phyloP scores from a whole-genome alignment of 2,888 invertebrate genomes.

The Deilephila porcellus region DNA sequence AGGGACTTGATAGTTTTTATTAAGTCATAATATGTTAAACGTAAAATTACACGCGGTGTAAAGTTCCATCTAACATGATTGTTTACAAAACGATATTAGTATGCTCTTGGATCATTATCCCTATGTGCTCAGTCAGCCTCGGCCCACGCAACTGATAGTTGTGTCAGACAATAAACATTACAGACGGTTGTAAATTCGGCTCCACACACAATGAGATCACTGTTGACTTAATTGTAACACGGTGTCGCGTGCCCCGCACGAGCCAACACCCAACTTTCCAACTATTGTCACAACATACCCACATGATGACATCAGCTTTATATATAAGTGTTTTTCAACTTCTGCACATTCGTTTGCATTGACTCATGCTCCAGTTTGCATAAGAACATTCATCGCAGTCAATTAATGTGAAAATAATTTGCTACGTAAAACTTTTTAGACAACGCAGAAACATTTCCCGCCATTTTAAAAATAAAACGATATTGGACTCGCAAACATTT shows the following conservation, averaged over 20 bases:
- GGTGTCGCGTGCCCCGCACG: slow-evolving; percentile 50
- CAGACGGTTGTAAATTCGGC: not conserved
- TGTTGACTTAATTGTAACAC: slow-evolving; percentile 28
- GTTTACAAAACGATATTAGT: no score
- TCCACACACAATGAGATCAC: slow-evolving; percentile 16
- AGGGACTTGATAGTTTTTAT: no score
- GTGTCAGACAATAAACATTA: slow-evolving; percentile 18
- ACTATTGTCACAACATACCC: slow-evolving; percentile 45
- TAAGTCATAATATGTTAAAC: no score
- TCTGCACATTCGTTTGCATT: slow-evolving; percentile 35
- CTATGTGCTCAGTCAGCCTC: not conserved
- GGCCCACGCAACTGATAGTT: not conserved
- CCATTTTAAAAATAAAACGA: no score
- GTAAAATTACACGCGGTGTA: no score
- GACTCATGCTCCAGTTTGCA: slow-evolving; percentile 10
- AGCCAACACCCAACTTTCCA: slow-evolving; percentile 32
- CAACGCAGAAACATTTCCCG: not conserved
- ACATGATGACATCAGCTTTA: slow-evolving; percentile 54
- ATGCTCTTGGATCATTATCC: no score
- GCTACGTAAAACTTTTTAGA: no score
- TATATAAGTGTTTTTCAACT: slow-evolving; percentile 46
- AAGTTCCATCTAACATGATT: no score
- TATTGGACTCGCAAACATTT: no score
- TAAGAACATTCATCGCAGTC: no score
- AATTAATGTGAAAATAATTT: no score